Evolutionary conservation across 2,797 vertebrate species (phyloP).

Genomic region (Podargus strigoides): DNA sequence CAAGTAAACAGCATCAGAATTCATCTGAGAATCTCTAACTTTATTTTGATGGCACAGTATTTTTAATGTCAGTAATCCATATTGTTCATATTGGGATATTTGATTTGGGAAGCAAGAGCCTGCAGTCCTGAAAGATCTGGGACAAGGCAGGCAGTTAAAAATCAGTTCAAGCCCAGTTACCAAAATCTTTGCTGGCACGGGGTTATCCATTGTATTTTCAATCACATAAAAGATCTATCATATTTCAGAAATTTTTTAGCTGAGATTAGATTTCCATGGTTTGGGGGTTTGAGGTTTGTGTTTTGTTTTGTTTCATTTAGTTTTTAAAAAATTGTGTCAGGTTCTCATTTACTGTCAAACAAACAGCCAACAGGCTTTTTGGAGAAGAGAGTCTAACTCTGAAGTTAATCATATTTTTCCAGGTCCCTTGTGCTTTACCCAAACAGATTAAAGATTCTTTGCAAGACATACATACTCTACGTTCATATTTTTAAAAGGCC

Average conservation of each 20-base stretch:
- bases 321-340: neutral
- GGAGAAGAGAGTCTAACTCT: neutral
- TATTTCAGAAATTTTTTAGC: neutral
- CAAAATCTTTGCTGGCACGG: neutral
- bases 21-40: neutral
- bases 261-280: neutral
- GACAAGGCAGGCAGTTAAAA: neutral
- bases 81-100: neutral
- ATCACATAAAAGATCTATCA: neutral
- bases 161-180: neutral
- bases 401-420: neutral
- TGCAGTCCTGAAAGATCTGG: neutral
- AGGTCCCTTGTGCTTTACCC: neutral
- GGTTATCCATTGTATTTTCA: neutral
- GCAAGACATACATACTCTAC: neutral
- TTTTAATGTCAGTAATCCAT: neutral
- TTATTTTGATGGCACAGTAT: neutral
- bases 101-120: neutral
- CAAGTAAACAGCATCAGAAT: neutral
- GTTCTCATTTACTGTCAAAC: neutral
- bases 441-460: neutral
- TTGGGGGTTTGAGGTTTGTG: too few relatives aligned
- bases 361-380: neutral
- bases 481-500: neutral
- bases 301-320: neutral